phyloP scores from a whole-genome alignment of 2,113 vertebrate genomes.

The Okapia johnstoni region DNA sequence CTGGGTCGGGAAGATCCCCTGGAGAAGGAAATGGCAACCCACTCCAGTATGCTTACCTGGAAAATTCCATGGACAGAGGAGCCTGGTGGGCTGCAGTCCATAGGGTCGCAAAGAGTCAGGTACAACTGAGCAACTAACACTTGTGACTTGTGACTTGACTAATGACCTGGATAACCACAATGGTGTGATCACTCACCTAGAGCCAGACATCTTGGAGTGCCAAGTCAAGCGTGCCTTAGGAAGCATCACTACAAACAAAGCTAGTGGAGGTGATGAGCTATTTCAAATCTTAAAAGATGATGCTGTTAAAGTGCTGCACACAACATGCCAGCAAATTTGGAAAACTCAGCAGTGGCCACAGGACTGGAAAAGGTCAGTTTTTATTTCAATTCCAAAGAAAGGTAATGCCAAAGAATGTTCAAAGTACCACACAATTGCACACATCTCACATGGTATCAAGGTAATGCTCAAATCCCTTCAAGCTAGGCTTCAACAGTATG shows the following conservation, averaged over 20 bases:
- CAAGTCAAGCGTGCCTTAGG: background rate
- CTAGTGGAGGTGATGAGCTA: background rate
- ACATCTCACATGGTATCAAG: background rate
- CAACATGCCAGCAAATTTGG: background rate
- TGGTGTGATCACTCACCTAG: background rate
- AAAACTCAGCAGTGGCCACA: background rate
- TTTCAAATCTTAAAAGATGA: background rate
- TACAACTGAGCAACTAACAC: accelerated
- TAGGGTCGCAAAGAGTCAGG: accelerated
- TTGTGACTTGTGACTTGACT: background rate
- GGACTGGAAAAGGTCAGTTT: background rate
- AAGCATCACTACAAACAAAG: background rate
- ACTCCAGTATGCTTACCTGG: background rate
- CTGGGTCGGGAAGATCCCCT: background rate
- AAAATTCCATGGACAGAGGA: background rate
- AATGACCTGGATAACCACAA: background rate
- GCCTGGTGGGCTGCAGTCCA: background rate
- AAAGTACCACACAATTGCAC: background rate
- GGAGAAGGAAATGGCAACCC: background rate
- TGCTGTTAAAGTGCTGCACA: background rate
- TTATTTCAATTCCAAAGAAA: background rate
- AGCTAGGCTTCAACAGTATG: background rate
- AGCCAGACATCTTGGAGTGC: background rate
- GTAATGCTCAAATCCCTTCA: background rate
- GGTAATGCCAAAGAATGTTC: background rate